Percentiles rank a stretch among this genome's conserved stretches.
Conservation (phyloP, 2,888 invertebrate species). For the Rhagium mordax region DNA sequence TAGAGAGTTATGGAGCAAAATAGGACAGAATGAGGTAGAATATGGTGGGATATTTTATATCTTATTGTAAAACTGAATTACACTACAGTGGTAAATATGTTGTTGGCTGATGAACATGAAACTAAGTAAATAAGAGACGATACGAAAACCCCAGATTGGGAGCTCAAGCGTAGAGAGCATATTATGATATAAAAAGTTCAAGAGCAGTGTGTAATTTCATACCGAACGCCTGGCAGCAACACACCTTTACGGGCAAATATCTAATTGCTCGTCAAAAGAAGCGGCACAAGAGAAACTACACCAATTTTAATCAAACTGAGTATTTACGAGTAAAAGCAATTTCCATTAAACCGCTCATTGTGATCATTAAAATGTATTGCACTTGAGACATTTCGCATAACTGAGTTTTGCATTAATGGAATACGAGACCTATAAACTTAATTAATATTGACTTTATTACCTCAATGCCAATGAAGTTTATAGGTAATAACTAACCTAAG, state of each 20-base stretch:
- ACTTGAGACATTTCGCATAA: conserved; percentile 22
- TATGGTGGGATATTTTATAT: too few relatives aligned
- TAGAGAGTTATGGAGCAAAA: too few relatives aligned
- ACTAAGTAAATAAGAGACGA: too few relatives aligned
- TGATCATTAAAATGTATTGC: conserved; percentile 22
- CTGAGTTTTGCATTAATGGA: conserved; percentile 12
- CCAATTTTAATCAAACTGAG: conserved; percentile 4
- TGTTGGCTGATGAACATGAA: too few relatives aligned
- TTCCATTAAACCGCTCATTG: conserved; percentile 16
- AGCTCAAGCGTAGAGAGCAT: too few relatives aligned
- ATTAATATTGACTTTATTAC: conserved; percentile 23
- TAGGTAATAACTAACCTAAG: conserved; percentile 21
- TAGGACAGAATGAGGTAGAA: too few relatives aligned
- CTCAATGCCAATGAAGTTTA: conserved; percentile 27
- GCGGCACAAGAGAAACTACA: background rate
- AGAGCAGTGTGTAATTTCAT: too few relatives aligned
- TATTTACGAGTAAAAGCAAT: conserved; percentile 5
- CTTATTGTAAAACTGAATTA: too few relatives aligned
- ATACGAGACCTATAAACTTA: conserved; percentile 19
- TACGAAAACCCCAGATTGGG: too few relatives aligned
- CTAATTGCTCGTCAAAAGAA: background rate
- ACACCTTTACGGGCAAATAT: background rate
- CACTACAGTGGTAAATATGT: too few relatives aligned
- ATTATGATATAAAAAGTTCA: too few relatives aligned
- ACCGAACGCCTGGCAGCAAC: too few relatives aligned